Conservation (phyloP, 2,888 invertebrate genomes). For the Aphidoletes aphidimyza region DNA sequence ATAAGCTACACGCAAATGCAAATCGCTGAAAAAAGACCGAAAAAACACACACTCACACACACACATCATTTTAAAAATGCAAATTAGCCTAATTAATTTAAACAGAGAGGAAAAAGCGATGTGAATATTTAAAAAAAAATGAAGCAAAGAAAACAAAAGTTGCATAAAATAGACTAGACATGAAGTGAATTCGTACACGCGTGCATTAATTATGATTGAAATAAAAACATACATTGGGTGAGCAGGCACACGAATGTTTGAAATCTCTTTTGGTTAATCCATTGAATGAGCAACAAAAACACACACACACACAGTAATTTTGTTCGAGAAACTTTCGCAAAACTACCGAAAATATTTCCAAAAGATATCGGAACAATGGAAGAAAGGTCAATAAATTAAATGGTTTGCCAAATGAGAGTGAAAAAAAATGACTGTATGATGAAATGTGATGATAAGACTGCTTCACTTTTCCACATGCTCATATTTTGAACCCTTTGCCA, state of each 20-base stretch:
- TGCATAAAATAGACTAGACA: conserved; percentile 46
- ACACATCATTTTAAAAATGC: conserved; percentile 10
- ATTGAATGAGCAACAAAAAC: not conserved
- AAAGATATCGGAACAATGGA: not conserved
- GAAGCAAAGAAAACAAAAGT: conserved; percentile 4
- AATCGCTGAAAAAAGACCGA: too few species aligned
- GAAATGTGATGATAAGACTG: conserved; percentile 23
- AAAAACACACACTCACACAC: not conserved
- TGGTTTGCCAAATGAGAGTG: conserved; percentile 24
- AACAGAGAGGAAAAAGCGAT: conserved; percentile 15
- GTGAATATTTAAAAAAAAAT: not conserved
- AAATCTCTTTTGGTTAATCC: not conserved
- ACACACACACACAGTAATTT: too few species aligned
- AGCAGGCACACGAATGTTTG: too few species aligned
- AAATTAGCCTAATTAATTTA: conserved; percentile 44
- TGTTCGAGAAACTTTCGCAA: conserved; percentile 15
- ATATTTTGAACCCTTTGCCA: not conserved
- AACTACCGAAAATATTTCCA: not conserved
- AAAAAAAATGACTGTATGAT: not conserved
- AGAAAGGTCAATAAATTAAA: conserved; percentile 46
- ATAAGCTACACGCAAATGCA: not conserved
- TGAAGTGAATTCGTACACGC: conserved; percentile 8
- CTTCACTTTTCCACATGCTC: not conserved
- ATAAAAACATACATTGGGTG: not conserved
- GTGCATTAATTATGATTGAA: conserved; percentile 34